phyloP scores from a whole-genome alignment of 2,797 vertebrate genomes.

The Sternarchorhynchus goeldii region DNA sequence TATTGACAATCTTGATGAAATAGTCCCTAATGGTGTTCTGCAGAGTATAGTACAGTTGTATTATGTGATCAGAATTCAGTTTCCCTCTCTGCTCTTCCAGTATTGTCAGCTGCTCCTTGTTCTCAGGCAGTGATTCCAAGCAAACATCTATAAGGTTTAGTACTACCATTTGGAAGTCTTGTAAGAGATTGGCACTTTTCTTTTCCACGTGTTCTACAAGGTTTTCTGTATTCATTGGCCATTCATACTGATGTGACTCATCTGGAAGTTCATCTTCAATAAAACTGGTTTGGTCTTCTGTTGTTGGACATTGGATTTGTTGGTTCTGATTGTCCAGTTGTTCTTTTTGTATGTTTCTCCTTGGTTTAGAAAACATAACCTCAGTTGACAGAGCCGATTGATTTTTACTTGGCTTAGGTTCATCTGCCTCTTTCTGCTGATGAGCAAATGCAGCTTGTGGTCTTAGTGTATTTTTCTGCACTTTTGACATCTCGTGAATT shows the following conservation, averaged over 20 bases:
- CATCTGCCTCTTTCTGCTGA: no score
- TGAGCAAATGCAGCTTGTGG: background rate
- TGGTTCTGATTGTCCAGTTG: background rate
- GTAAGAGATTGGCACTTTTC: background rate
- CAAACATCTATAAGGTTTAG: conserved; percentile 12
- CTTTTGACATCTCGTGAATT: background rate
- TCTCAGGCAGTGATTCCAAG: background rate
- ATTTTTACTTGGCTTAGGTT: no score
- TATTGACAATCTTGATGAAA: no score
- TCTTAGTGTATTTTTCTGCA: background rate
- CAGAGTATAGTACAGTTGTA: no score
- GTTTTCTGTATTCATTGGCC: background rate
- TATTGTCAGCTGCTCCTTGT: background rate
- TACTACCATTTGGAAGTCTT: conserved; percentile 5
- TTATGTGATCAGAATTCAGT: no score
- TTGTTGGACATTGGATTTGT: background rate
- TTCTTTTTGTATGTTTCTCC: no score
- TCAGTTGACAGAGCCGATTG: no score
- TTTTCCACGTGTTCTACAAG: background rate
- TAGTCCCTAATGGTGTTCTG: no score
- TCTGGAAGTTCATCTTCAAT: background rate
- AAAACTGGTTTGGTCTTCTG: background rate
- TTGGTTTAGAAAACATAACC: no score
- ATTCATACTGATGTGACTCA: background rate
- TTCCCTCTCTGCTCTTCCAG: no score